These are phyloP conservation scores for Fringilla coelebs DNA, from an alignment of 2,797 vertebrate species.

Conservation along the genomic window DNA sequence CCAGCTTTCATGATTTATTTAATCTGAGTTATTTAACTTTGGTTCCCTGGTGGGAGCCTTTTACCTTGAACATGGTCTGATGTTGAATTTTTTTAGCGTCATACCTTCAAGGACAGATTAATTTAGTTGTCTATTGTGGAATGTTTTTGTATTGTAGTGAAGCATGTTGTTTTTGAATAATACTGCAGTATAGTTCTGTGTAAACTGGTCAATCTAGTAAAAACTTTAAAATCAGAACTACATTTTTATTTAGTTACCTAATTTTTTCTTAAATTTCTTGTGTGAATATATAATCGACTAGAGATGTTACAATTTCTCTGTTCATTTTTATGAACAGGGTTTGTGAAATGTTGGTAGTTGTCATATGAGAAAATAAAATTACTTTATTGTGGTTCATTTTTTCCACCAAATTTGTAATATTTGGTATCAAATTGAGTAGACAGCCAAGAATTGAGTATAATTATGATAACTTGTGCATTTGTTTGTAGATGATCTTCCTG, in stretches of 20 bases:
- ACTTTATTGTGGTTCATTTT: not conserved
- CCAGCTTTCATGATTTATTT: not conserved
- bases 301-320: not conserved
- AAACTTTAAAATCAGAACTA: not conserved
- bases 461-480: slow-evolving; percentile 10
- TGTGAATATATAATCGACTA: not conserved
- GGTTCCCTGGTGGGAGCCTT: not conserved
- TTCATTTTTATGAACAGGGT: not conserved
- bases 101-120: not conserved
- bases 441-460: not conserved
- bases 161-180: not conserved
- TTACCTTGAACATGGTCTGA: not conserved
- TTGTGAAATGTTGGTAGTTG: not conserved
- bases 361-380: not conserved
- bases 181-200: not conserved
- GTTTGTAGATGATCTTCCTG: slow-evolving; percentile 92
- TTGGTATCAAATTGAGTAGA: not conserved
- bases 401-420: not conserved
- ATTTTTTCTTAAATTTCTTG: not conserved
- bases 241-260: not conserved
- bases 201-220: not conserved
- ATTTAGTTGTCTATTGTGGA: not conserved
- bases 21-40: not conserved
- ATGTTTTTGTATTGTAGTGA: not conserved
- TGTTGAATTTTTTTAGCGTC: not conserved